phyloP scores from a whole-genome alignment of 2,888 invertebrate species.

The Disparrhopalites patrizii region DNA sequence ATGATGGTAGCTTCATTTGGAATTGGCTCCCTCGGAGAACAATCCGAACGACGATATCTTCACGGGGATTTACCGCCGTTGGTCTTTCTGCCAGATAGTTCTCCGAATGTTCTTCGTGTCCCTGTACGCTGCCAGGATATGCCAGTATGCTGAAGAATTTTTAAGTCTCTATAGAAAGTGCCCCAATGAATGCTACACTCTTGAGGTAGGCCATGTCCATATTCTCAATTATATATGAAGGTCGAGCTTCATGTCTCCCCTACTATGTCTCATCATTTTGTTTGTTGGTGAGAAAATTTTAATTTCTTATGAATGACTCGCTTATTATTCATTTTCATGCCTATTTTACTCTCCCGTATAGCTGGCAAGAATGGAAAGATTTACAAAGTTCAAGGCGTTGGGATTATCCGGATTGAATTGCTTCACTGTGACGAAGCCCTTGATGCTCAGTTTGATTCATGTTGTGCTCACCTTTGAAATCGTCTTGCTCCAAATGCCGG shows the following conservation, averaged over 20 bases:
- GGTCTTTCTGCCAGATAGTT: constrained; percentile 18
- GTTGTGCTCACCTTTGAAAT: constrained; percentile 43
- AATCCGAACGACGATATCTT: too few relatives aligned
- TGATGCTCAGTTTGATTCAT: constrained; percentile 36
- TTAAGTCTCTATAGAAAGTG: constrained; percentile 4
- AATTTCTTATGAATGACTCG: too few relatives aligned
- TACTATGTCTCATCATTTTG: too few relatives aligned
- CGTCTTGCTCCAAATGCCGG: constrained; percentile 40
- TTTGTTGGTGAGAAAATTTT: too few relatives aligned
- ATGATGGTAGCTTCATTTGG: constrained; percentile 25
- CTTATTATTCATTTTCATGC: too few relatives aligned
- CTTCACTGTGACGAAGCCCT: constrained; percentile 38
- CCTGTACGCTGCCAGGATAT: constrained; percentile 13
- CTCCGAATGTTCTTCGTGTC: constrained; percentile 4
- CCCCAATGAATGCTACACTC: constrained; percentile 4
- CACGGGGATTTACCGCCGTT: constrained; percentile 7
- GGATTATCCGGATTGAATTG: constrained; percentile 36
- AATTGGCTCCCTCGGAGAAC: background rate
- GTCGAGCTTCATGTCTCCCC: background rate
- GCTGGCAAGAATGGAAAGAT: constrained; percentile 33
- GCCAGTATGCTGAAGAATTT: constrained; percentile 23
- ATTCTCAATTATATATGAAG: too few relatives aligned
- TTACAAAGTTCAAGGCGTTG: constrained; percentile 20
- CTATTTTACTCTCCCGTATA: too few relatives aligned
- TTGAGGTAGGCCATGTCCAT: background rate